Conservation (phyloP, 2,888 invertebrate genomes). For the Pseudococcus viburni region DNA sequence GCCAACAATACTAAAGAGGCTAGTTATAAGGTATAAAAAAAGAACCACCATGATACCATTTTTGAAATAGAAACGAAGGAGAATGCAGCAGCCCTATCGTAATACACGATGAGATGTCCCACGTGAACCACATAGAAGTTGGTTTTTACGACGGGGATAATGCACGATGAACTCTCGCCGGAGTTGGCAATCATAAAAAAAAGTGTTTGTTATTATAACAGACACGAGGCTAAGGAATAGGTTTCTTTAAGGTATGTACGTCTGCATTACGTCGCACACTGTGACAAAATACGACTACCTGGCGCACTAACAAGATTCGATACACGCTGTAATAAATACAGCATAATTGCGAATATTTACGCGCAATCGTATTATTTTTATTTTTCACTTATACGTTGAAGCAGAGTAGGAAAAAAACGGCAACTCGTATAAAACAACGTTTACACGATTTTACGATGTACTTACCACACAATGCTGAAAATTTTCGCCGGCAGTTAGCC, state of each 20-base stretch:
- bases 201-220: constrained; percentile 45
- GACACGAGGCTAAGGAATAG: constrained; percentile 17
- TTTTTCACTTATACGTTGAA: constrained; percentile 14
- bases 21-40: constrained; percentile 28
- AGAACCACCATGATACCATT: not conserved
- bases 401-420: not conserved
- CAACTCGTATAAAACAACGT: not conserved
- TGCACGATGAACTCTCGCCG: constrained; percentile 39
- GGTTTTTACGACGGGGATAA: constrained; percentile 41
- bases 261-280: not conserved
- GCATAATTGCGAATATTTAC: constrained; percentile 35
- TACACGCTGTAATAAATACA: not conserved
- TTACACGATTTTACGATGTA: not conserved
- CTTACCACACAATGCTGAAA: not conserved
- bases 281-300: not conserved
- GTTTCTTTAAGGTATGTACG: not conserved
- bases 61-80: not conserved
- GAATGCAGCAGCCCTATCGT: constrained; percentile 7
- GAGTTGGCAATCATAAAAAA: constrained; percentile 42
- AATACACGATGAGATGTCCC: constrained; percentile 37
- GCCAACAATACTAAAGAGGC: constrained; percentile 41
- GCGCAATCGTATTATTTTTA: constrained; percentile 45
- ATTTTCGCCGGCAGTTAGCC: not conserved
- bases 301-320: constrained; percentile 32
- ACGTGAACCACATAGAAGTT: constrained; percentile 47